Base-by-base conservation (phyloP, 2,113 vertebrate species). In the Amphiprion ocellaris region DNA sequence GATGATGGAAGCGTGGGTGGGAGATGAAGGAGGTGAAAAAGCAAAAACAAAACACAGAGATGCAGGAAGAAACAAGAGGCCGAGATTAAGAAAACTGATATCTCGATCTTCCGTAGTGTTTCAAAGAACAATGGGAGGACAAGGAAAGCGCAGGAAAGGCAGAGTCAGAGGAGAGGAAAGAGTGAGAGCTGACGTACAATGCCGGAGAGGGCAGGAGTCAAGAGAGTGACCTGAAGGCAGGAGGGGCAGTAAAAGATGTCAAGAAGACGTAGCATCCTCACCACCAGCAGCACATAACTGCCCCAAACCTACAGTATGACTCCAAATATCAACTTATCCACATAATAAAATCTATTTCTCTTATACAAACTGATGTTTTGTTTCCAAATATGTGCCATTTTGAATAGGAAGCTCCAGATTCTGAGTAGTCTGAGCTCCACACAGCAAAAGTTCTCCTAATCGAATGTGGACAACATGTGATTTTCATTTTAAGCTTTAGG, bases 91-190 rank as follows among this genome's bases (percentile, higher is more conserved):
- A 64, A 24, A 41, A 60, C 7, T 50, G 61, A 68, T 39, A 77
- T 19, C 4, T 65, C 77, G 59, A 83, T 47, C 10, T 69, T 56
- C 24, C 19, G 63, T 47, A 58, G 9, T 15, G 1, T 63, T 79
- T 28, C 4, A 12, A 50, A 12, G 41, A 62, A 87, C 77, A 90
- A 90, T 75, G 17, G 56, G 23, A 74, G 66, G 60, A 67, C 77
- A 69, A 59, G 54, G 74, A 81, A 83, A 39, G 33, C 21, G 30
- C 14, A 46, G 64, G 56, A 56, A 73, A 75, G 24, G 28, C 33
- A 68, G 53, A 68, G 53, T 21, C 37, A 23, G 23, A 47, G 15
- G 17, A 71, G 39, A 50, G 19, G 52, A 73, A 73, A 19, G 19
- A 39, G 26, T 21, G 41, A 82, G 19, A 79, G 66, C 24, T 60